Base-by-base conservation (phyloP, 2,888 invertebrate genomes). In the Drosophila limbata region DNA sequence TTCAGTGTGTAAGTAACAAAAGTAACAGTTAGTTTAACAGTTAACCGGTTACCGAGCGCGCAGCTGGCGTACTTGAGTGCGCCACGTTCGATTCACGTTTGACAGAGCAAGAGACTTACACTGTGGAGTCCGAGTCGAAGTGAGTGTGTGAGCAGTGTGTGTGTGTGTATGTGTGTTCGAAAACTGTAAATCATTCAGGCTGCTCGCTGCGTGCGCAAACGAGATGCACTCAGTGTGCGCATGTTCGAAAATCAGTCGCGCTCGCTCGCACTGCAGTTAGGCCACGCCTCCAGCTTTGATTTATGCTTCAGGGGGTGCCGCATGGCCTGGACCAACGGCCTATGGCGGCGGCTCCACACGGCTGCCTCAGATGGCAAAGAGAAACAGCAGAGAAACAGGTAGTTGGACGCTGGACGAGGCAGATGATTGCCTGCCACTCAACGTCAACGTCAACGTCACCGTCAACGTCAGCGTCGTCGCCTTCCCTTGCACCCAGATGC, bases 231-330 rank as follows among this genome's bases (percentile, higher is more conserved):
- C 59, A 59, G 65, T 75, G 67, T 51, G 74, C 74, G 72, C 72
- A 79, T 69, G 62, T 81, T 84, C 81, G 77, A 81, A 79, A 79
- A 61, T 56, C 50, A 62, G 57, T 33, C 66, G 15, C 1, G 70
- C 66, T 51, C 77, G 40, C 61, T 85, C 45, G 10, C 62, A 51
- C 88, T 19, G 4, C 21, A 2, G 10, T 4, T 60, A 79, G 66
- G 63, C 91, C 86, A 90, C 91, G 90, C 91, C 91, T 67, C 31
- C 42, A 53, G 73, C 68, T 76, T 85, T 88, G 87, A 90, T 91
- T 90, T 87, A 87, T 89, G 78, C 69, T 69, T 65, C 79, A 57
- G 78, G 79, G 83, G 90, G 82, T 90, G 84, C 70, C 70, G 81
- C 73, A 77, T 64, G 78, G 76, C 75, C 84, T 72, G 81, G 64